These are phyloP conservation scores for Microcebus lehilahytsara DNA, from an alignment of 2,113 vertebrate species.

Conservation along the genomic window DNA sequence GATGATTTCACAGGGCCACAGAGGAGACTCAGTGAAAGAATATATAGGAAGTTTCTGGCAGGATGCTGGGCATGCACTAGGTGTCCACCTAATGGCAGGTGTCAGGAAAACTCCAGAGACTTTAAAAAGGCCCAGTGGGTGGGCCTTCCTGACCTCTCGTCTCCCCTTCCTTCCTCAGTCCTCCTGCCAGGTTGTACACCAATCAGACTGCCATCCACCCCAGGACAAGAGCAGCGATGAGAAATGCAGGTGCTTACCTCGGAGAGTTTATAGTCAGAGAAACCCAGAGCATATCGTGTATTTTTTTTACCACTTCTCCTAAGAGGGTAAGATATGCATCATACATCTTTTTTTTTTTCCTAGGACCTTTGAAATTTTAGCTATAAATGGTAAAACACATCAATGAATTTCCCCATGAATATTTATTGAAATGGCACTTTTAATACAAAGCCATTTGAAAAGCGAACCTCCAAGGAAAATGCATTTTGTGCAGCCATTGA, in stretches of 20 bases:
- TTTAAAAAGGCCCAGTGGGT: neutral
- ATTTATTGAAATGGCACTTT: constrained; percentile 73
- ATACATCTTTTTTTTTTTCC: neutral
- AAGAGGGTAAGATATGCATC: neutral
- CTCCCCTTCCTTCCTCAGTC: neutral
- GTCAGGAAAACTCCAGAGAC: neutral
- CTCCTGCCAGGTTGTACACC: neutral
- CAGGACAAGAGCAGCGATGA: neutral
- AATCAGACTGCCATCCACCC: neutral
- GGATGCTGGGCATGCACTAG: neutral
- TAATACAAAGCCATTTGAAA: constrained; percentile 71
- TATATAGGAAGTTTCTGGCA: neutral
- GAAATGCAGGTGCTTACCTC: rapidly evolving
- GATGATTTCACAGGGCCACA: neutral
- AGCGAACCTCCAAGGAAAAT: constrained; percentile 58
- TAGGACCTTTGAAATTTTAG: constrained; percentile 55
- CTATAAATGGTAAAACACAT: constrained; percentile 65
- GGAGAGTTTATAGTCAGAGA: neutral
- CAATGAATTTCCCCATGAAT: constrained; percentile 69
- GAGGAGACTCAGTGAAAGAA: neutral
- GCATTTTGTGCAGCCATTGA: constrained; percentile 60
- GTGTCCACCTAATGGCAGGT: neutral
- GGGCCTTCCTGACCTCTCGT: too few species aligned
- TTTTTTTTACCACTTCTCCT: constrained; percentile 15
- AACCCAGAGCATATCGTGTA: neutral